These are phyloP conservation scores for Drosophila yakuba DNA, from an alignment of 1,140 invertebrate species.

Conservation along the genomic window DNA sequence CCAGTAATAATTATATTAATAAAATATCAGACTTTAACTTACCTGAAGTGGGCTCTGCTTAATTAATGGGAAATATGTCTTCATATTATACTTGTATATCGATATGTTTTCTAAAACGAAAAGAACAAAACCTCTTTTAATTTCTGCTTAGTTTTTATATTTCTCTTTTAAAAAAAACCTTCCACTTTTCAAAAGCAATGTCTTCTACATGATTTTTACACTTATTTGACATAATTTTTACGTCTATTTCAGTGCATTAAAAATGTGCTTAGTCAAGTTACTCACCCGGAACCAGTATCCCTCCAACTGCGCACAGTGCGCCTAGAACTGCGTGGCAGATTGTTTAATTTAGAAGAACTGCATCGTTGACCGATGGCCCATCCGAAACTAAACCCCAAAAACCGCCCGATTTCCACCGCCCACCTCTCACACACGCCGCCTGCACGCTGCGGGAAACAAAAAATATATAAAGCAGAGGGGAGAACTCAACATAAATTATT, in stretches of 20 bases:
- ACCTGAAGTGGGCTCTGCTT: neutral
- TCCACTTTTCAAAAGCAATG: neutral
- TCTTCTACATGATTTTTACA: neutral
- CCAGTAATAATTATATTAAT: constrained; percentile 73
- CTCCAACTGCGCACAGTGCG: constrained; percentile 16
- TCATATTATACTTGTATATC: no score
- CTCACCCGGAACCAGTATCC: neutral
- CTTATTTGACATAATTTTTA: neutral
- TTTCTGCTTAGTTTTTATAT: neutral
- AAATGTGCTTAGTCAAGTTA: constrained; percentile 10
- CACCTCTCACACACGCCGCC: constrained; percentile 13
- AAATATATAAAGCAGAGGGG: constrained; percentile 14
- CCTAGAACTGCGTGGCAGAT: constrained; percentile 2
- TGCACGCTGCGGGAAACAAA: constrained; percentile 19
- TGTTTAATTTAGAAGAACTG: constrained; percentile 31
- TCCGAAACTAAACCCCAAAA: constrained; percentile 16
- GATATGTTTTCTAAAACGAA: no score
- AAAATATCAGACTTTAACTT: constrained; percentile 75
- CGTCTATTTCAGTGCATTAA: neutral
- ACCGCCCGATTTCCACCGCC: neutral
- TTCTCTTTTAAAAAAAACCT: neutral
- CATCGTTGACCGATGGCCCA: constrained; percentile 34
- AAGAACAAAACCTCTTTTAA: neutral
- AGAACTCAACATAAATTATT: constrained; percentile 74
- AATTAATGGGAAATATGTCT: neutral